Percentiles rank a stretch among this genome's conserved stretches.
phyloP scores from a whole-genome alignment of 1,140 invertebrate genomes.

The Lordiphosa stackelbergi region DNA sequence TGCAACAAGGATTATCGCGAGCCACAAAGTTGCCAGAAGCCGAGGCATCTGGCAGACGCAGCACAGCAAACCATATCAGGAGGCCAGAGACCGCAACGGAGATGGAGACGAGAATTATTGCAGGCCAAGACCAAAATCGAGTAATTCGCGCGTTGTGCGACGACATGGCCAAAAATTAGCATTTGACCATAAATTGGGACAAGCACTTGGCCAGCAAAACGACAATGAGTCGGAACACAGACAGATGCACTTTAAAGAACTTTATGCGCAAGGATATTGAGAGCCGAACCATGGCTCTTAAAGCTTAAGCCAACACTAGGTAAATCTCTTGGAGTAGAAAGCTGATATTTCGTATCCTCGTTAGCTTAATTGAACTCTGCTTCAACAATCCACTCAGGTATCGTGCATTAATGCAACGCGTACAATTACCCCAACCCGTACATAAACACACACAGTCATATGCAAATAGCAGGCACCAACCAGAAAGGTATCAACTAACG shows the following conservation, averaged over 20 bases:
- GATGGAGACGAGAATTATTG: slow-evolving; percentile 48
- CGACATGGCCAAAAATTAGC: slow-evolving; percentile 62
- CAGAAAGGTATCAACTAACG: slow-evolving; percentile 7
- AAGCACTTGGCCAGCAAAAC: slow-evolving; percentile 38
- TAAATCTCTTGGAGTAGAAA: too few species aligned
- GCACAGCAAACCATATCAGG: slow-evolving; percentile 11
- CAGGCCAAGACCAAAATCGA: slow-evolving; percentile 27
- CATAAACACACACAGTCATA: slow-evolving; percentile 9
- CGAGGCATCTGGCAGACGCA: slow-evolving; percentile 39
- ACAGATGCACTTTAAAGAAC: slow-evolving; percentile 28
- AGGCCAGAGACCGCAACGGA: slow-evolving; percentile 9
- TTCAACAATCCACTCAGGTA: too few species aligned
- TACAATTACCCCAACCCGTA: slow-evolving; percentile 12
- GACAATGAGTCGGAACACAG: slow-evolving; percentile 1
- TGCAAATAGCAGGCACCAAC: slow-evolving; percentile 6
- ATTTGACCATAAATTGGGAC: slow-evolving; percentile 64
- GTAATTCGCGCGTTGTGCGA: slow-evolving; percentile 56
- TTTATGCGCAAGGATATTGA: neutral
- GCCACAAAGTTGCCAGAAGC: slow-evolving; percentile 37
- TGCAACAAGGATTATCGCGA: slow-evolving; percentile 59
- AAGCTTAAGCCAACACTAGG: too few species aligned
- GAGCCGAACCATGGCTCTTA: too few species aligned
- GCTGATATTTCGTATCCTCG: too few species aligned
- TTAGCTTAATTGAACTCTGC: too few species aligned
- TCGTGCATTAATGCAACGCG: slow-evolving; percentile 5